Evolutionary conservation across 2,888 invertebrate genomes (phyloP), one percentile per base, ranked within the genome.

Genomic region (Acrobasis consociella): DNA sequence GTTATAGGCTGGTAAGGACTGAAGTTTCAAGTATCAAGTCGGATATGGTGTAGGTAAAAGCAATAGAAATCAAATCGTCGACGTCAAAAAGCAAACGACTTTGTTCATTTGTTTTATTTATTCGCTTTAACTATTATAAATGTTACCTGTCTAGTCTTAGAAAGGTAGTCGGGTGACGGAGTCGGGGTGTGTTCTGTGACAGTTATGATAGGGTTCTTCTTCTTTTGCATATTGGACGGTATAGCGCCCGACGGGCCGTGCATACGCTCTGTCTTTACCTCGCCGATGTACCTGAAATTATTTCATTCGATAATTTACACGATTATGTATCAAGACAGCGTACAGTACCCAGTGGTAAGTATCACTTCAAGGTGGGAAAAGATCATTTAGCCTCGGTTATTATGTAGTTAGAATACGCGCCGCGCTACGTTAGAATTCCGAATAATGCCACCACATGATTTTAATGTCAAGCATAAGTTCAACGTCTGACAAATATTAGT

Each of bases 151-250:
- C 96, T 93, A 0, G 93, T 92, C 78, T 95, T 95, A 0, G 91
- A 89, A 70, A 97, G 93, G 78, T 96, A 97, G 82, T 98, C 97
- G 0, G 97, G 97, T 0, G 97, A 97, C 0, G 97, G 97, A 5
- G 97, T 95, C 0, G 98, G 98, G 0, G 98, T 98, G 79, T 99
- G 98, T 80, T 99, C 98, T 0, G 99, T 99, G 9, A 99, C 98
- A 0, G 98, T 99, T 64, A 99, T 99, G 62, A 99, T 99, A 0
- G 99, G 99, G 87, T 98, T 98, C 62, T 97, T 95, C 66, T 96
- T 95, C 69, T 96, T 95, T 74, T 94, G 94, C 58, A 87, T 70
- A 62, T 87, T 83, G 8, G 86, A 78, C 1, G 93, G 93, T 71
- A 93, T 89, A 58, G 93, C 83, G 66, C 87, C 92, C 42, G 92